Percentiles rank a stretch among this genome's conserved stretches.
Evolutionary conservation across 2,888 invertebrate genomes (phyloP).

Genomic region (Mesorhabditis spiculigera): DNA sequence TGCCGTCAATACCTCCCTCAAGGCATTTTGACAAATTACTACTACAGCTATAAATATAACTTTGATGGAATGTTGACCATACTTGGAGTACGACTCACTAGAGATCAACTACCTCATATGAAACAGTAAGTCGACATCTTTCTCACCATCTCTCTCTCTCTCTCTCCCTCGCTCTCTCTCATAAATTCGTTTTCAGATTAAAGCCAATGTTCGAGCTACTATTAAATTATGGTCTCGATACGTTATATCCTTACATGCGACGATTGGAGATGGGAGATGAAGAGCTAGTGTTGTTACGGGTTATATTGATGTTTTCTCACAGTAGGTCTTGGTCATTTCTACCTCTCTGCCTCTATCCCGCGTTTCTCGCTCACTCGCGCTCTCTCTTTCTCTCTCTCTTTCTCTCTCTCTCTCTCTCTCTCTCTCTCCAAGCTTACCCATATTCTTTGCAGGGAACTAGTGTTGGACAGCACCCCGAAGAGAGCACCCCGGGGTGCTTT

Average conservation of each 20-base stretch:
- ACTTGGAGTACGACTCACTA: not conserved
- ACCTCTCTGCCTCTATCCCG: too few species aligned
- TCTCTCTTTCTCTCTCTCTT: too few species aligned
- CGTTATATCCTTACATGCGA: not conserved
- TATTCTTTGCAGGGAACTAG: too few species aligned
- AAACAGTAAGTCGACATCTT: not conserved
- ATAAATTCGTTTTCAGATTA: not conserved
- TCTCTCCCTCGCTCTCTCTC: too few species aligned
- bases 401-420: too few species aligned
- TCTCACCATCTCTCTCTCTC: not conserved
- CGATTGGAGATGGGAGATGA: not conserved
- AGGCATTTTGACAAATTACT: not conserved
- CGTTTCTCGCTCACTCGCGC: too few species aligned
- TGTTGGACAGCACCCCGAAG: too few species aligned
- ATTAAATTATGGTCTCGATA: not conserved
- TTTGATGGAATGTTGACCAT: slow-evolving; percentile 1
- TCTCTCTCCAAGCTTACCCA: too few species aligned
- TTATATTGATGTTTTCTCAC: not conserved
- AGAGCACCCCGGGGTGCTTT: too few species aligned
- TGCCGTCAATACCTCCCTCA: slow-evolving; percentile 4
- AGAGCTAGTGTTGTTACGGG: not conserved
- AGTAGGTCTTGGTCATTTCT: not conserved
- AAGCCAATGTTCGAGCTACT: not conserved
- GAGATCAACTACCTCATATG: not conserved
- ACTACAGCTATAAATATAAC: not conserved